Conservation (phyloP, 2,113 vertebrate genomes). For the Marcusenius ussheri region DNA sequence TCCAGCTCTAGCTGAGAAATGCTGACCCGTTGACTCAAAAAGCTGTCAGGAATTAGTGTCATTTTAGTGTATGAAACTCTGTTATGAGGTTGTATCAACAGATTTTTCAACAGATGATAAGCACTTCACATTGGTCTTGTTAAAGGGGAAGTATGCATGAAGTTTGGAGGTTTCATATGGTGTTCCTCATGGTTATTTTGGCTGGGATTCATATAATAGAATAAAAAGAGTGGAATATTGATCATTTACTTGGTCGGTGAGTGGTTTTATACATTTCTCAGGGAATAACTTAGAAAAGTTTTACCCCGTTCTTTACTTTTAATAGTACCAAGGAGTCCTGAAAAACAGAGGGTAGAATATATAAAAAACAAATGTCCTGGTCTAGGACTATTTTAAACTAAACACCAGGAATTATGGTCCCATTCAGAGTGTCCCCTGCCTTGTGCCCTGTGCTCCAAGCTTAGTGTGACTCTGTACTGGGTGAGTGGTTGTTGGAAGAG, state of each 20-base stretch:
- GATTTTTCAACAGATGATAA: not conserved
- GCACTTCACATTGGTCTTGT: not conserved
- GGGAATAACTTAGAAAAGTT: not conserved
- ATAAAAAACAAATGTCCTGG: not conserved
- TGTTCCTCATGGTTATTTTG: not conserved
- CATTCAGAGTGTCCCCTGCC: not conserved
- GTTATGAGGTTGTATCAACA: not conserved
- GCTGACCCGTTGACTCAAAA: not conserved
- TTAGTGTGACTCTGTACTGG: not conserved
- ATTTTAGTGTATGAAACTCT: conserved; percentile 4
- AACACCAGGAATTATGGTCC: not conserved
- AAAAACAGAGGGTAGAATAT: not conserved
- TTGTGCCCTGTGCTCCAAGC: not conserved
- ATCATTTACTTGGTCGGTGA: not conserved
- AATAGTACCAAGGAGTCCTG: not conserved
- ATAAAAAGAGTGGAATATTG: not conserved
- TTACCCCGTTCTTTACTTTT: not conserved
- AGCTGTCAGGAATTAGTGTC: not conserved
- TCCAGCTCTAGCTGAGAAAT: conserved; percentile 1
- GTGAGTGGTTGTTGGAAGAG: not conserved
- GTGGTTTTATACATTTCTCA: not conserved
- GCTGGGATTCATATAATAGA: not conserved
- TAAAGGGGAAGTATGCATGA: not conserved
- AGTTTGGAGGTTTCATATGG: not conserved
- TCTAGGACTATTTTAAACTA: not conserved